Conservation (phyloP, 2,888 invertebrate genomes). For the Resseliella maxima region DNA sequence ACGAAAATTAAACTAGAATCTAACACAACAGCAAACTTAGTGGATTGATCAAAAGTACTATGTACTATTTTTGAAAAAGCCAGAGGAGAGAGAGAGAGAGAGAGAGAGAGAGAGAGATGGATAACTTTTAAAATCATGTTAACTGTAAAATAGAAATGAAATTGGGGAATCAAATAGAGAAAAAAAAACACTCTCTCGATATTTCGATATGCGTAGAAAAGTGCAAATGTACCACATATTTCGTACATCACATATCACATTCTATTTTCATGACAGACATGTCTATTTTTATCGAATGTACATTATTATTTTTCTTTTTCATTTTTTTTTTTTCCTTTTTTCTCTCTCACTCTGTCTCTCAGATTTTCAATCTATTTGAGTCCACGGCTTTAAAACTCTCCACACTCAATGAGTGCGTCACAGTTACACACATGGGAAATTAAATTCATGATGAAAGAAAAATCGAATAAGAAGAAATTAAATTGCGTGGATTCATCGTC, state of each 20-base stretch:
- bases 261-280: conserved; percentile 7
- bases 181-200: too few relatives aligned
- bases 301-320: neutral
- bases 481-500: neutral
- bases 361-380: too few relatives aligned
- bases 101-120: too few relatives aligned
- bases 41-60: too few relatives aligned
- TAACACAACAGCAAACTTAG: too few relatives aligned
- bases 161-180: too few relatives aligned
- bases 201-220: neutral
- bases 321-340: neutral
- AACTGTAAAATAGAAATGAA: too few relatives aligned
- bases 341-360: too few relatives aligned
- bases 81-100: too few relatives aligned
- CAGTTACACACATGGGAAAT: conserved; percentile 1
- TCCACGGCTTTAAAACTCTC: conserved; percentile 3
- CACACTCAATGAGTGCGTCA: neutral
- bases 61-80: too few relatives aligned
- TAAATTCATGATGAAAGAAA: neutral
- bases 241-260: neutral
- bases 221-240: neutral
- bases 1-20: too few relatives aligned
- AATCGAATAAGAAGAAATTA: neutral
- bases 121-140: too few relatives aligned
- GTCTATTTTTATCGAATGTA: neutral